Conservation (phyloP, 2,113 vertebrate genomes). For the Taurulus bubalis region DNA sequence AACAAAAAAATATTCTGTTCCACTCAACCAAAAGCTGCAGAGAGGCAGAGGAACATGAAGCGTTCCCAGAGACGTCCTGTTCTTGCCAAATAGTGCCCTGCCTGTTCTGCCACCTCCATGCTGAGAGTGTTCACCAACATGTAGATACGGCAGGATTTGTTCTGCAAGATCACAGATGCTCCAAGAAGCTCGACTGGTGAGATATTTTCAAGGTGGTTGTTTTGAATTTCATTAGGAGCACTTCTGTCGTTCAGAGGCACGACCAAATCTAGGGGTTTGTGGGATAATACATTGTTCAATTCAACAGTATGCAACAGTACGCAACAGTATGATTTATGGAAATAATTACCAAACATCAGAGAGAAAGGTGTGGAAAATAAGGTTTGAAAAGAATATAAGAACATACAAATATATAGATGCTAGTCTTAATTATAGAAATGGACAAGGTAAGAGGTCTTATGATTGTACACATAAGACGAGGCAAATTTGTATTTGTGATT, state of each 20-base stretch:
- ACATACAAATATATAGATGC: not conserved
- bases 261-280: not conserved
- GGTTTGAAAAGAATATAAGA: not conserved
- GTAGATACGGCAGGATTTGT: not conserved
- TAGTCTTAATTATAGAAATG: not conserved
- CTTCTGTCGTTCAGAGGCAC: not conserved
- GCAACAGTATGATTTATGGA: not conserved
- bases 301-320: too few species aligned
- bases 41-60: constrained; percentile 8
- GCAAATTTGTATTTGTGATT: too few species aligned
- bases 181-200: not conserved
- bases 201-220: not conserved
- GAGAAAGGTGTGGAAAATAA: not conserved
- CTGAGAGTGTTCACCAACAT: constrained; percentile 36
- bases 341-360: not conserved
- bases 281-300: too few species aligned
- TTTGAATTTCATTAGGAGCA: not conserved
- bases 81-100: constrained; percentile 44
- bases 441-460: too few species aligned
- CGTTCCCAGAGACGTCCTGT: constrained; percentile 37
- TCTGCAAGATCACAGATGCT: not conserved
- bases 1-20: not conserved
- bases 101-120: constrained; percentile 42
- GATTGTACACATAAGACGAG: too few species aligned
- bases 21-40: constrained; percentile 4